Base-by-base conservation (phyloP, 2,797 vertebrate species). In the Mustela erminea region DNA sequence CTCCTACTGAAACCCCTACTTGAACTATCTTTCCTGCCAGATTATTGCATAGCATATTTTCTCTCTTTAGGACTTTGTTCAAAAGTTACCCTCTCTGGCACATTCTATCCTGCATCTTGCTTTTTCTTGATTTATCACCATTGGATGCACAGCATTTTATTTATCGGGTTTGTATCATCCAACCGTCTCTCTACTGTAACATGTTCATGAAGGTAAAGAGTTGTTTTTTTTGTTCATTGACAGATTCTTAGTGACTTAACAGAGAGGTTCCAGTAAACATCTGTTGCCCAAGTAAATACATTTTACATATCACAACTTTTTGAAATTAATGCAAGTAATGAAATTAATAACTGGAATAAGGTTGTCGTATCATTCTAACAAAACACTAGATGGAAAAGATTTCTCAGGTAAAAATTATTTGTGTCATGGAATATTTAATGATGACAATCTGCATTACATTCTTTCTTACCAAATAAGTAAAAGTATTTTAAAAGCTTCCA, bases 401-500 rank as follows among this genome's bases (percentile, higher is more conserved):
- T 90, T 96, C 62, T 38, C 32, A 38, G 3, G 38, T 86, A 64
- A 96, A 94, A 56, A 43, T 81, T 77, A 85, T 43, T 95, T 82
- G 60, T 17, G 52, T 46, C 38, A 11, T 64, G 72, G 72, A 84
- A 74, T 0, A 1, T 43, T 83, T 70, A 88, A 96, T 87, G 35
- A 66, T 32, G 81, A 60, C 41, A 93, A 75, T 89, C 27, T 58
- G 17, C 25, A 62, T 62, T 90, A 52, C 35, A 46, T 95, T 91
- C n/a, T 54, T 95, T 93, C 62, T 88, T 58, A 88, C 75, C 35
- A 88, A 93, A 68, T 90, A 56, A 43, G 43, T 92, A 87, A 82
- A 96, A 83, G 17, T 88, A 68, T 46, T 96, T 95, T 29, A 23
- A 94, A 95, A 84, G 29, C 10, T 18, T 85, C 64, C 72, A 95